These are phyloP conservation scores for Petrolisthes manimaculis DNA, from an alignment of 2,888 invertebrate species.

Conservation along the genomic window DNA sequence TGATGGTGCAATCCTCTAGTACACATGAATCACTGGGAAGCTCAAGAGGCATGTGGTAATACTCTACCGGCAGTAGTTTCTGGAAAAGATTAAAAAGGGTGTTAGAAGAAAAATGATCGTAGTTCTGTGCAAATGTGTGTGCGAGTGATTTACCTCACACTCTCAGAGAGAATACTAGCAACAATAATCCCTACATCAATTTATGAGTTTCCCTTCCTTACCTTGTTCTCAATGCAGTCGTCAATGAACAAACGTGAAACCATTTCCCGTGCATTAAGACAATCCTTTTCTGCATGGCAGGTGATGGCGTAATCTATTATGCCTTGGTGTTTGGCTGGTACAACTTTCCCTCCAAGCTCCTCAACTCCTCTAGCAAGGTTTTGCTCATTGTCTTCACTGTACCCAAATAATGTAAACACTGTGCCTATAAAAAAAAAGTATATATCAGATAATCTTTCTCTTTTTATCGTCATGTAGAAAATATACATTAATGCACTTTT, in stretches of 20 bases:
- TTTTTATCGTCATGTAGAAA: too few species aligned
- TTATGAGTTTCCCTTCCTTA: conserved; percentile 4
- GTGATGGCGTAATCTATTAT: not conserved
- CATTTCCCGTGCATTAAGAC: conserved; percentile 74
- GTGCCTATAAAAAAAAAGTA: not conserved
- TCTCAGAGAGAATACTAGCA: too few species aligned
- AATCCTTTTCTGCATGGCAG: conserved; percentile 25
- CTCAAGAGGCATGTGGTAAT: conserved; percentile 23
- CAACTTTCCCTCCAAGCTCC: conserved; percentile 5
- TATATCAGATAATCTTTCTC: too few species aligned
- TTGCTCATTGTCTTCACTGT: not conserved
- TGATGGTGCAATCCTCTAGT: conserved; percentile 80
- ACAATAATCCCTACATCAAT: too few species aligned
- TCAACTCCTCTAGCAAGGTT: not conserved
- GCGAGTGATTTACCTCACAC: not conserved
- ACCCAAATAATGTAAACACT: conserved; percentile 16
- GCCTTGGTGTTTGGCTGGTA: not conserved
- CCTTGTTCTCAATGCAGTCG: conserved; percentile 75
- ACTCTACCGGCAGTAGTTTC: conserved; percentile 25
- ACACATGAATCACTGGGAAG: conserved; percentile 70
- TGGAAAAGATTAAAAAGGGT: not conserved
- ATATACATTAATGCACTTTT: too few species aligned
- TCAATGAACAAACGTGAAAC: conserved; percentile 83
- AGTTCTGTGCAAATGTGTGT: not conserved
- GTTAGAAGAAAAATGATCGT: not conserved